These are phyloP conservation scores for Ctenodactylus gundi DNA, from an alignment of 2,113 vertebrate species.

Conservation along the genomic window DNA sequence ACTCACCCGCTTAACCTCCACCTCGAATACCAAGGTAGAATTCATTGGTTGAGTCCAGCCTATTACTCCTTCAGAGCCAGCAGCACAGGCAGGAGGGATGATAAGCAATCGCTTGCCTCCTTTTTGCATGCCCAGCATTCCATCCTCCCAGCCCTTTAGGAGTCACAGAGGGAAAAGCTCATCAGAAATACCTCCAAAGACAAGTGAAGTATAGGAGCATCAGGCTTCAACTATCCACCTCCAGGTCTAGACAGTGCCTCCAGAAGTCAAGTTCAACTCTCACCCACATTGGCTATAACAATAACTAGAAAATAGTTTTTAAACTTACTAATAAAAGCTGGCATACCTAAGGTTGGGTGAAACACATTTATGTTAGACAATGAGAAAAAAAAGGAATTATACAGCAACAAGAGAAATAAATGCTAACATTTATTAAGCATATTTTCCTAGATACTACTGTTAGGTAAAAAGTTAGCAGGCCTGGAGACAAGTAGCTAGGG, in stretches of 20 bases:
- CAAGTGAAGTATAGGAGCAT: neutral
- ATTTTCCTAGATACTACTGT: neutral
- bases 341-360: neutral
- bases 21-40: constrained; percentile 91
- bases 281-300: neutral
- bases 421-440: neutral
- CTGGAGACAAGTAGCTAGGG: too few species aligned
- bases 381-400: neutral
- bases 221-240: neutral
- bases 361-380: neutral
- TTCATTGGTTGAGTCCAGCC: constrained; percentile 87
- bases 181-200: neutral
- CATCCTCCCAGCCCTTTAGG: constrained; percentile 95
- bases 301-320: constrained; percentile 16
- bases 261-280: neutral
- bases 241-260: neutral
- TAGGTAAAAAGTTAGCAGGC: too few species aligned
- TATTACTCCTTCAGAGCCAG: constrained; percentile 90
- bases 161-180: constrained; percentile 37
- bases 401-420: constrained; percentile 21
- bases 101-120: constrained; percentile 89
- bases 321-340: neutral
- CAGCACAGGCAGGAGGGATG: constrained; percentile 88
- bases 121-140: constrained; percentile 95
- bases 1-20: constrained; percentile 91